These are phyloP conservation scores for Leptosomus discolor DNA, from an alignment of 2,113 vertebrate genomes.

Conservation along the genomic window DNA sequence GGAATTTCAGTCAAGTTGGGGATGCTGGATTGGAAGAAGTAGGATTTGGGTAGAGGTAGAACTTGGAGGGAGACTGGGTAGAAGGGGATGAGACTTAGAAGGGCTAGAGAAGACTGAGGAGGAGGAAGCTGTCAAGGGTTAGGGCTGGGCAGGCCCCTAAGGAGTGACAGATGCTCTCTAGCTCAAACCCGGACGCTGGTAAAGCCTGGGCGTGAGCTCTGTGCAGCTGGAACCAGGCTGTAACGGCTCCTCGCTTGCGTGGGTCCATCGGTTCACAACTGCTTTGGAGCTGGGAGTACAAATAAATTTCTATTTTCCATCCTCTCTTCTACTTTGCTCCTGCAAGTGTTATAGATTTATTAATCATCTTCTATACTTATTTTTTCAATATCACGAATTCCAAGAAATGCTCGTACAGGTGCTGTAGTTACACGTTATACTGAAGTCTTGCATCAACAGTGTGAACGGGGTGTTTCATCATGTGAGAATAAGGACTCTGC, in stretches of 20 bases:
- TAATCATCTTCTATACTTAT: not conserved
- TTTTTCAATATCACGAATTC: not conserved
- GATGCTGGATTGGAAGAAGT: not conserved
- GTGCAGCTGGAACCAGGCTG: not conserved
- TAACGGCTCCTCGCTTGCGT: not conserved
- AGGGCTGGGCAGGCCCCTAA: no score
- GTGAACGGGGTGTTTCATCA: not conserved
- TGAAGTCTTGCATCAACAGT: not conserved
- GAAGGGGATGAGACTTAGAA: not conserved
- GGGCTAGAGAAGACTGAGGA: not conserved
- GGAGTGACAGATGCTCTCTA: no score
- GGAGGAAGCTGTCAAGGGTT: no score
- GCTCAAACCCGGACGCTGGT: no score
- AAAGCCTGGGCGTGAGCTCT: not conserved
- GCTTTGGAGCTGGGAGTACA: not conserved
- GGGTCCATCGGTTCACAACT: not conserved
- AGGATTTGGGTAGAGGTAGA: not conserved
- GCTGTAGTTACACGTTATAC: not conserved
- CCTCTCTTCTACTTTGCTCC: not conserved
- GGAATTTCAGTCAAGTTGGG: not conserved
- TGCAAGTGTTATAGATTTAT: not conserved
- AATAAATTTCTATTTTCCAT: not conserved
- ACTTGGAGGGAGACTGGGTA: not conserved
- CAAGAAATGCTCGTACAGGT: not conserved
- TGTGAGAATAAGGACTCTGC: not conserved